phyloP scores from a whole-genome alignment of 2,113 vertebrate genomes.

The Cryptotis parvus region DNA sequence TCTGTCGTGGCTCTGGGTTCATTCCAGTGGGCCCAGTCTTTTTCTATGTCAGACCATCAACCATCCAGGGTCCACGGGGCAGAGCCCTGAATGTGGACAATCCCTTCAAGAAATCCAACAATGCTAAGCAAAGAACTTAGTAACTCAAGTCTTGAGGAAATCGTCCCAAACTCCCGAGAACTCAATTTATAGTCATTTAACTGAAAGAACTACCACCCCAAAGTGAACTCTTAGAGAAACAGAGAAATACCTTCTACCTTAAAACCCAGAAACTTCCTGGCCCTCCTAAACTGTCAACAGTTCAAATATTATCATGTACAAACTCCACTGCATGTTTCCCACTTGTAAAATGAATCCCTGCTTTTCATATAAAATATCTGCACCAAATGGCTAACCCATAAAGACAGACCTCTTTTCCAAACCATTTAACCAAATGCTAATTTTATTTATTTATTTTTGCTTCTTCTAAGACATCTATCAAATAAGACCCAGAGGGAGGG shows the following conservation, averaged over 20 bases:
- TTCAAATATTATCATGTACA: neutral
- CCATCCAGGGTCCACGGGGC: too few relatives aligned
- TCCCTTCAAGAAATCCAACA: too few relatives aligned
- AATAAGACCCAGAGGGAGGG: neutral
- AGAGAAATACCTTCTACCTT: too few relatives aligned
- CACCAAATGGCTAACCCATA: neutral
- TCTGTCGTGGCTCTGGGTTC: too few relatives aligned
- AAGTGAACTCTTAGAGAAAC: neutral
- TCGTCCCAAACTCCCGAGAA: neutral
- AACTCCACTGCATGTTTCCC: neutral
- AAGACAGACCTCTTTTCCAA: neutral
- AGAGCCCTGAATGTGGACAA: too few relatives aligned
- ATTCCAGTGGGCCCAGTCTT: too few relatives aligned
- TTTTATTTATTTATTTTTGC: neutral
- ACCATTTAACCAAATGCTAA: neutral
- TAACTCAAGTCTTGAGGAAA: neutral
- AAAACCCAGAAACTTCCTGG: neutral
- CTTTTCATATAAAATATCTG: neutral
- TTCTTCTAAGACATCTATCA: neutral
- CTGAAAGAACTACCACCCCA: neutral
- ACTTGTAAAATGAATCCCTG: neutral
- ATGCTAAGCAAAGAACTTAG: neutral
- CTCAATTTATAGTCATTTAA: neutral
- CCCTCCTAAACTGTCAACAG: neutral
- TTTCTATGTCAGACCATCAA: too few relatives aligned